Conservation (phyloP, 30 jellyfish, hydroid and myxozoan species). For the Nemopilema nomurai region DNA sequence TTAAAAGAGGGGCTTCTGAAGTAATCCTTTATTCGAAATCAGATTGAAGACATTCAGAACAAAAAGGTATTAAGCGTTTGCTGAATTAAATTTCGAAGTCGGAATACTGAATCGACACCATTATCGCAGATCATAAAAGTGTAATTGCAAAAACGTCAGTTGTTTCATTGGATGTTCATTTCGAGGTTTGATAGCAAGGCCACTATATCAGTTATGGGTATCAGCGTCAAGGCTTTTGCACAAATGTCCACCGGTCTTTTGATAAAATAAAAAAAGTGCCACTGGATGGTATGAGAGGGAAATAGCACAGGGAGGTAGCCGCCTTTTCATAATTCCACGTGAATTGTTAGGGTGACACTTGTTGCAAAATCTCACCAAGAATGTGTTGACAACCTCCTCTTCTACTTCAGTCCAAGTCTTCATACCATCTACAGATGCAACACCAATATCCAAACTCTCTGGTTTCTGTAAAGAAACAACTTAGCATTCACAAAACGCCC, state of each 20-base stretch:
- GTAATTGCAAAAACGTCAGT: no score
- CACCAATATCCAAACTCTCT: constrained; percentile 7
- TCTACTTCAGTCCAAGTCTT: constrained; percentile 19
- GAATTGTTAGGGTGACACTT: neutral
- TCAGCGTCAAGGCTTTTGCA: no score
- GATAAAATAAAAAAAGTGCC: no score
- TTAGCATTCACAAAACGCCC: no score
- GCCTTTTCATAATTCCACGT: no score
- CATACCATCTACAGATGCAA: constrained; percentile 26
- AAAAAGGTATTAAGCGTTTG: neutral
- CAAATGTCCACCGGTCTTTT: no score
- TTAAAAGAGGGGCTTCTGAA: neutral
- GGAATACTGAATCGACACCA: neutral
- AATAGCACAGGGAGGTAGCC: no score
- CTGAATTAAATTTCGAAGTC: neutral
- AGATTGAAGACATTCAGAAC: neutral
- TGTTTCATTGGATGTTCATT: neutral
- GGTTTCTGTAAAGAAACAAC: constrained; percentile 10
- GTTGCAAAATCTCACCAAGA: neutral
- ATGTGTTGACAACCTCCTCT: neutral
- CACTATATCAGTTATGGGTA: no score
- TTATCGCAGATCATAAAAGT: neutral
- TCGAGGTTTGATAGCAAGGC: no score
- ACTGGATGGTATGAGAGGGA: no score
- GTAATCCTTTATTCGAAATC: neutral